These are phyloP conservation scores for Theocolax elegans DNA, from an alignment of 1,140 invertebrate species.

Conservation along the genomic window DNA sequence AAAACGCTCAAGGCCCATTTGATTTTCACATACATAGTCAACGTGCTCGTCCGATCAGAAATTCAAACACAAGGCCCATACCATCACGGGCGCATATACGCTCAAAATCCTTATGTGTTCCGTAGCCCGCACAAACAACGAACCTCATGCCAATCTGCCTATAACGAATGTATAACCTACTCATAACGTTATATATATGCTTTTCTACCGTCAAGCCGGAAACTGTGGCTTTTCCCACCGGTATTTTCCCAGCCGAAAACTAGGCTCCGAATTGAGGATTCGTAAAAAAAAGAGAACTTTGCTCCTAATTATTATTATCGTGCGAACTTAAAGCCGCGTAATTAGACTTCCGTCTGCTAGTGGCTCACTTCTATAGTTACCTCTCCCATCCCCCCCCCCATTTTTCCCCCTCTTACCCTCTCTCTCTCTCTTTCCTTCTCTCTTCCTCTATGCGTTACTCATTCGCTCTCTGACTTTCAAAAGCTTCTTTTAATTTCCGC, in stretches of 20 bases:
- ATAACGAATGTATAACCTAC: not conserved
- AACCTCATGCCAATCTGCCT: not conserved
- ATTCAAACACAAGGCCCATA: not conserved
- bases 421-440: too few relatives aligned
- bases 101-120: not conserved
- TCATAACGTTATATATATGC: not conserved
- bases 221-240: too few relatives aligned
- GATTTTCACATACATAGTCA: too few relatives aligned
- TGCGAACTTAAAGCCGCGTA: constrained; percentile 57
- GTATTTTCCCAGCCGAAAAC: constrained; percentile 45
- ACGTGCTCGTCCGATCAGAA: not conserved
- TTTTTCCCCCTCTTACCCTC: not conserved
- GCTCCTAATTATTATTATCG: constrained; percentile 64
- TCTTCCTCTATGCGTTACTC: too few relatives aligned
- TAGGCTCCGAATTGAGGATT: constrained; percentile 41
- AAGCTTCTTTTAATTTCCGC: constrained; percentile 3
- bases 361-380: not conserved
- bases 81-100: not conserved
- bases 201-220: not conserved
- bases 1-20: too few relatives aligned
- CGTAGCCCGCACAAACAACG: not conserved
- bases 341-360: constrained; percentile 60
- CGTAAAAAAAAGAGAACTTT: constrained; percentile 47
- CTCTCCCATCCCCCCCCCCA: not conserved
- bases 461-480: not conserved